Base-by-base conservation (phyloP, 2,888 invertebrate species). In the Drosophila nigritarsus region DNA sequence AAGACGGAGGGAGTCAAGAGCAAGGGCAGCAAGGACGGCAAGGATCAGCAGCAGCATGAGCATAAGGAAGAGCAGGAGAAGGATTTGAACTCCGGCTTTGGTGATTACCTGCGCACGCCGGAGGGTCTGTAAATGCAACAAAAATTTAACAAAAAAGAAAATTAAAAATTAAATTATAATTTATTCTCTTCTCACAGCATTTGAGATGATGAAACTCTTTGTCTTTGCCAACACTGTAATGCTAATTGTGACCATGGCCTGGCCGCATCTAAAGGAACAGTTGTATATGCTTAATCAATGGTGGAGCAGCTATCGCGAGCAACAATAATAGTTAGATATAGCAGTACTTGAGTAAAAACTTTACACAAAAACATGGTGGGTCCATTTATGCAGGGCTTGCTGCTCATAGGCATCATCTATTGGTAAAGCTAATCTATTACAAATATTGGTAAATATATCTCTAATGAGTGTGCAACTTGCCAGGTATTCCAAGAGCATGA, bases 121-220 rank as follows among this genome's bases (percentile, higher is more conserved):
- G 92, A 92, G 87, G 93, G 93, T 93, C 74, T 82, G 91, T 89
- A 87, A 73, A 83, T 77, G 38, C n/a, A n/a, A 0, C 29, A 49
- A 29, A 15, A 24, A 15, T 15, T 8, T 0, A 54, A 29, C 29
- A 42, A 18, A 38, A 13, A 9, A 30, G 30, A 30, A 9, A 30
- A 32, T 42, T 3, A 1, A 20, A 0, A 4, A 27, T 15, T 11
- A 29, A 42, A 9, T 53, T 40, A 1, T 3, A 15, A 38, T 18
- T 5, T 1, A n/a, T 20, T 20, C 1, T 24, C 9, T 40, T 6
- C 13, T 11, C 76, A 94, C 95, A 82, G 94, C 95, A 76, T 92
- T 96, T 77, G 96, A 96, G 89, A 96, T 96, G 92, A 95, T 97
- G 95, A 96, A 96, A 92, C 93, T 97, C n/a, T 97, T 97, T 91